Percentiles rank a stretch among this genome's conserved stretches.
Conservation (phyloP, 2,797 vertebrate species). For the Phrynocephalus guinanensis region DNA sequence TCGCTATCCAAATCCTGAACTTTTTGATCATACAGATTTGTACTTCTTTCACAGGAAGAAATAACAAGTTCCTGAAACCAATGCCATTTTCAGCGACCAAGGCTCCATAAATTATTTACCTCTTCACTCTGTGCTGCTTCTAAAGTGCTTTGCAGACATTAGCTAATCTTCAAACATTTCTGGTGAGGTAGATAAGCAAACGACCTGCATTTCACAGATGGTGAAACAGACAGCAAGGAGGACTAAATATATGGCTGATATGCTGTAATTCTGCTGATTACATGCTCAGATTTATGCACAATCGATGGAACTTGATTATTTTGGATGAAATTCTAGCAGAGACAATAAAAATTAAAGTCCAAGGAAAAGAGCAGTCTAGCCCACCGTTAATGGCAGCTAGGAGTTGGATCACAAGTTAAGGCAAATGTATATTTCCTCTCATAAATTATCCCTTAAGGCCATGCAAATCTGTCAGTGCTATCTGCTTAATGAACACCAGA, state of each 20-base stretch:
- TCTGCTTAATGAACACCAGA: too few relatives aligned
- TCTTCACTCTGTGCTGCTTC: conserved; percentile 72
- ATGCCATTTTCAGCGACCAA: conserved; percentile 42
- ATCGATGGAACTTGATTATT: not conserved
- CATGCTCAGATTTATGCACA: not conserved
- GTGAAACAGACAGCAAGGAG: conserved; percentile 61
- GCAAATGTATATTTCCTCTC: not conserved
- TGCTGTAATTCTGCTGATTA: conserved; percentile 6
- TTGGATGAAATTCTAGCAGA: not conserved
- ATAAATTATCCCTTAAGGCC: too few relatives aligned
- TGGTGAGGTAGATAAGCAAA: conserved; percentile 70
- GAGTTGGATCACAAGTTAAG: not conserved
- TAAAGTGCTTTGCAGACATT: conserved; percentile 70
- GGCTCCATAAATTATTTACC: conserved; percentile 64
- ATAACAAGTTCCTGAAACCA: conserved; percentile 36
- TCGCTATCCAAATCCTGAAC: not conserved
- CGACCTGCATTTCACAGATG: conserved; percentile 65
- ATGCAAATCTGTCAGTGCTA: too few relatives aligned
- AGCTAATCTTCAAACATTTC: conserved; percentile 59
- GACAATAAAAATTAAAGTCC: not conserved
- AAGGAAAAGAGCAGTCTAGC: conserved; percentile 13
- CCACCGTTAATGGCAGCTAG: not conserved
- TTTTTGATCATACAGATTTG: conserved; percentile 48
- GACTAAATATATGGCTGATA: conserved; percentile 60
- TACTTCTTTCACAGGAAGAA: conserved; percentile 40